A percentile compares a stretch with the other conserved stretches of the same genome.
phyloP scores from a whole-genome alignment of 1,140 invertebrate species.

The Steinernema khuongi region DNA sequence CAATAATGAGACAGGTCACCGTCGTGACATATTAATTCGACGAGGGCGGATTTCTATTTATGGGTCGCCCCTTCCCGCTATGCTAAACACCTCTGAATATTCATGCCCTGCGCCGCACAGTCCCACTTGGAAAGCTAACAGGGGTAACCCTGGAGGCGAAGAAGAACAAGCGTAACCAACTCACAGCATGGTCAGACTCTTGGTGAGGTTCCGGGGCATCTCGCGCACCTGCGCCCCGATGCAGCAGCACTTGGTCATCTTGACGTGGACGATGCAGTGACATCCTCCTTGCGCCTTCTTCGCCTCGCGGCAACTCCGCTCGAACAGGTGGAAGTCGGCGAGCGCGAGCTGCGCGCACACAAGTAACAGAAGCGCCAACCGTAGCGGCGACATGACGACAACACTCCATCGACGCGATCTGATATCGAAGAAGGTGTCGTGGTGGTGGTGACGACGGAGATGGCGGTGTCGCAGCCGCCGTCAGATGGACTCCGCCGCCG shows the following conservation, averaged over 20 bases:
- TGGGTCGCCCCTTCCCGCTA: no score
- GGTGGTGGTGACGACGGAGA: no score
- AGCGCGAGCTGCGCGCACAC: neutral
- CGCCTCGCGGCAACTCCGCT: neutral
- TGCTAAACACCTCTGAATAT: neutral
- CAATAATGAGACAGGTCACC: no score
- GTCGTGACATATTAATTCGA: no score
- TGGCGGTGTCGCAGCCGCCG: no score
- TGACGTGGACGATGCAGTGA: neutral
- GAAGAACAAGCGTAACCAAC: neutral
- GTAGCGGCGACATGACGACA: slow-evolving; percentile 16
- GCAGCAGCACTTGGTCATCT: slow-evolving; percentile 1
- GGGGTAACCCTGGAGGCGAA: neutral
- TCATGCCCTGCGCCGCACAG: neutral
- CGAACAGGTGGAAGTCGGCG: slow-evolving; percentile 9
- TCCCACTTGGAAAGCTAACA: neutral
- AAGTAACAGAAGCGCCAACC: slow-evolving; percentile 4
- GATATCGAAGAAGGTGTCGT: no score
- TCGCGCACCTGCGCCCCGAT: neutral
- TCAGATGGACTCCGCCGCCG: no score
- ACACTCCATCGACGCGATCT: slow-evolving; percentile 14
- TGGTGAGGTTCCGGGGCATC: neutral
- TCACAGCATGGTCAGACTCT: neutral
- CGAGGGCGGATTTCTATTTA: no score
- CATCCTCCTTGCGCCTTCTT: neutral